Evolutionary conservation across 2,797 vertebrate species (phyloP).

Genomic region (Aeoliscus strigatus): DNA sequence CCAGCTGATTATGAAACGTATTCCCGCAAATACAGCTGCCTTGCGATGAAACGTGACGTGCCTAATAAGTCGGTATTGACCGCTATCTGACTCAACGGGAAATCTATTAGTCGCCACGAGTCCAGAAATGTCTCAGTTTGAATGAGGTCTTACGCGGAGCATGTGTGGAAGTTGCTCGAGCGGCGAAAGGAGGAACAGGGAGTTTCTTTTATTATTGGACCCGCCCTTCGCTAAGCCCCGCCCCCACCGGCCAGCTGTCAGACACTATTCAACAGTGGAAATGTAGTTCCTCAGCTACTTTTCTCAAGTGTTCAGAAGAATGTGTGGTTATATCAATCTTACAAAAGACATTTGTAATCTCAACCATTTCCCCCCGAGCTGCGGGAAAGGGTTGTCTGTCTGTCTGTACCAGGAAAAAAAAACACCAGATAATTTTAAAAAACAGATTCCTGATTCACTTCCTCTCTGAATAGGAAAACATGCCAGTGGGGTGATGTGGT

Average conservation of each 20-base stretch:
- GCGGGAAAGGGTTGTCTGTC: too few species aligned
- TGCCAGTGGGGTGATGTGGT: slow-evolving; percentile 18
- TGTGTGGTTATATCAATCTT: too few species aligned
- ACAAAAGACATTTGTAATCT: too few species aligned
- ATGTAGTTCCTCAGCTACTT: too few species aligned
- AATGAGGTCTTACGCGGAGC: slow-evolving; percentile 30
- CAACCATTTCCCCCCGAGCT: too few species aligned
- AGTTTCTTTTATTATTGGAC: slow-evolving; percentile 39
- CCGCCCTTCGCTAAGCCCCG: slow-evolving; percentile 9
- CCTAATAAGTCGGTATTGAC: too few species aligned
- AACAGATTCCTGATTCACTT: too few species aligned
- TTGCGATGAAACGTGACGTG: background rate
- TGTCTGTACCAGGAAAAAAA: too few species aligned
- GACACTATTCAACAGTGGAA: too few species aligned
- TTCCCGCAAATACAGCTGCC: slow-evolving; percentile 1
- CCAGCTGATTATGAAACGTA: slow-evolving; percentile 8
- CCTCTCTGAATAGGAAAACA: too few species aligned
- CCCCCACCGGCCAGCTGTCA: slow-evolving; percentile 22
- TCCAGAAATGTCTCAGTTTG: slow-evolving; percentile 31
- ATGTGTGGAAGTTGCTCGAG: slow-evolving; percentile 32
- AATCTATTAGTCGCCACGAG: background rate
- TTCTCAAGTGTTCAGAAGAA: too few species aligned
- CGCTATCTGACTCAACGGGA: background rate
- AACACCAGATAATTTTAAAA: too few species aligned
- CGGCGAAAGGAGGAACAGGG: slow-evolving; percentile 15